Evolutionary conservation across 2,888 invertebrate genomes (phyloP).

Genomic region (Ellobium chinense): DNA sequence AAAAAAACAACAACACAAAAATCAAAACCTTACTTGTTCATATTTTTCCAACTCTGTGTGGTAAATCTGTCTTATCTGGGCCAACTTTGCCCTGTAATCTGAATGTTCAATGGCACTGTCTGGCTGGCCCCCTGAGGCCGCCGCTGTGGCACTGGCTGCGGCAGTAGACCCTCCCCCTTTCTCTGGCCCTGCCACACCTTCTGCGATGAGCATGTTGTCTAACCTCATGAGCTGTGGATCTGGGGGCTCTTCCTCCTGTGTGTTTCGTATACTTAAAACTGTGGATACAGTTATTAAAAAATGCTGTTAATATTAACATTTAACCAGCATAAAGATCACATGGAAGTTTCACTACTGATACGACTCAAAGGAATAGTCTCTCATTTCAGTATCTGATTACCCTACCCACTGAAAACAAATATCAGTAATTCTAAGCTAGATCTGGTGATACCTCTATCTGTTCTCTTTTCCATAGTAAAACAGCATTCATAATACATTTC

Average conservation of each 20-base stretch:
- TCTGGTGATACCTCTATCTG: too few relatives aligned
- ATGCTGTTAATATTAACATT: too few relatives aligned
- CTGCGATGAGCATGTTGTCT: constrained; percentile 98
- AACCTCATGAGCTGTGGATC: constrained; percentile 98
- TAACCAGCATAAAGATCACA: too few relatives aligned
- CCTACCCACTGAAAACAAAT: too few relatives aligned
- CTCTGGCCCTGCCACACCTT: constrained; percentile 84
- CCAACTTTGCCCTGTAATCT: constrained; percentile 98
- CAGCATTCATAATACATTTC: too few relatives aligned
- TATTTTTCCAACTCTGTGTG: constrained; percentile 99
- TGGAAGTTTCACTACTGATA: too few relatives aligned
- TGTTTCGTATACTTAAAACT: constrained; percentile 96
- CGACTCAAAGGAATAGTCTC: too few relatives aligned
- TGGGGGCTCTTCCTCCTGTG: constrained; percentile 98
- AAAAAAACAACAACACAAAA: too few relatives aligned
- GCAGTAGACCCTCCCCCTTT: constrained; percentile 77
- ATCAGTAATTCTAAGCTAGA: too few relatives aligned
- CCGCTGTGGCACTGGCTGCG: constrained; percentile 76
- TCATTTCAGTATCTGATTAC: too few relatives aligned
- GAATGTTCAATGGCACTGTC: constrained; percentile 98
- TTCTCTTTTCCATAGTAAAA: too few relatives aligned
- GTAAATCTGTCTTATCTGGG: constrained; percentile 99
- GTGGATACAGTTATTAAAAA: constrained; percentile 75
- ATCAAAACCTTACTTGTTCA: constrained; percentile 93
- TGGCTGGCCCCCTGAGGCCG: constrained; percentile 75